Evolutionary conservation across 1,140 invertebrate genomes (phyloP), one percentile per base, ranked within the genome.

Genomic region (Pogonomyrmex californicus): DNA sequence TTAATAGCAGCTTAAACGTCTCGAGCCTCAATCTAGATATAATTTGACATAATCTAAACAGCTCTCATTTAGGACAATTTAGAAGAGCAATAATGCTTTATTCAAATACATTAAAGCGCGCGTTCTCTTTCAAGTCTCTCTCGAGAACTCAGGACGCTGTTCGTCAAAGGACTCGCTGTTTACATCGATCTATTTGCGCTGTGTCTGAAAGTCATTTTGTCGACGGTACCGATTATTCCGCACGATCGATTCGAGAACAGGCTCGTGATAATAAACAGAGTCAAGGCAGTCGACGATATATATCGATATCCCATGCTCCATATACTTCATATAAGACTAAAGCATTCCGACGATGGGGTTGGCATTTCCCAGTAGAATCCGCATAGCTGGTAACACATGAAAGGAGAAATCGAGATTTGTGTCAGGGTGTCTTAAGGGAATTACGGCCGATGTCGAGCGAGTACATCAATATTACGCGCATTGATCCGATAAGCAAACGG

Each of bases 391-490:
- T 2, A n/a, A 38, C 36, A 5, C 78, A 12, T 14, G 9, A 73
- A 9, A 44, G n/a, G 44, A 23, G 33, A 70, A 23, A 23, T 82
- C 65, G 68, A 62, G 68, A 83, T 83, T 75, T 49, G 79, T 83
- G 79, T 62, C 54, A 83, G 41, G 54, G 41, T 82, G 66, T 71
- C 38, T 73, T n/a, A n/a, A n/a, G 36, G 14, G 10, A 38, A 12
- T 75, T 83, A 73, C 41, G 38, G 65, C 0, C 38, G 38, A 47
- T 23, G 65, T n/a, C 7, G 41, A 23, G 65, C 14, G 66, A 60
- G 6, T 47, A 33, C 41, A 73, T 71, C 78, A n/a, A 82, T 81
- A 81, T 44, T 10, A 12, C 38, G 49, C 62, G 41, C 79, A 60
- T 47, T 36, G 66, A 82, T 82, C 79, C 68, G 79, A 83, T 38